Conservation (phyloP, 2,888 invertebrate genomes). For the Leucoma salicis region DNA sequence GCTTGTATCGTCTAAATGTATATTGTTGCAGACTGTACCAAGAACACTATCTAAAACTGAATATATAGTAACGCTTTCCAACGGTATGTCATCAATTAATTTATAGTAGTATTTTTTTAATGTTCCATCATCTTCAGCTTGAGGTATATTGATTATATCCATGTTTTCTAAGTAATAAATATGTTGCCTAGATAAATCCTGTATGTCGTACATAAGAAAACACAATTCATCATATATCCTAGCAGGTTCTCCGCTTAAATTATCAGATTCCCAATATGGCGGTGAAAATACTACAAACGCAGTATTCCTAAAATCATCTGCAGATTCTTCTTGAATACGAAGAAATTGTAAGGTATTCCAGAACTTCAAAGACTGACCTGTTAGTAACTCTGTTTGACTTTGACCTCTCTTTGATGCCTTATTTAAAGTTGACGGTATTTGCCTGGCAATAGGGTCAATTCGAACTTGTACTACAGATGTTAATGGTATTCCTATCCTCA, state of each 20-base stretch:
- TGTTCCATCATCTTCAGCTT: constrained; percentile 31
- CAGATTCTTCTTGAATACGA: constrained; percentile 49
- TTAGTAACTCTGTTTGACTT: constrained; percentile 60
- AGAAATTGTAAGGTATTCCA: constrained; percentile 64
- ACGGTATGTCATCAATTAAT: constrained; percentile 49
- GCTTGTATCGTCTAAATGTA: constrained; percentile 33
- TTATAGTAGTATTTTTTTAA: constrained; percentile 41
- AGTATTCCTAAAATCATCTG: constrained; percentile 61
- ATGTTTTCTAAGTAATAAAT: constrained; percentile 70
- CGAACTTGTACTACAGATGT: constrained; percentile 66
- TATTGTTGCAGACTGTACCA: constrained; percentile 43
- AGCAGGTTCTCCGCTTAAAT: constrained; percentile 53
- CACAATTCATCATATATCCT: constrained; percentile 78
- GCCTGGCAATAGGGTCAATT: constrained; percentile 47
- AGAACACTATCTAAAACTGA: constrained; percentile 62
- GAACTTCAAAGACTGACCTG: constrained; percentile 54
- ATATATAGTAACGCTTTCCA: constrained; percentile 62
- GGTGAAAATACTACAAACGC: constrained; percentile 69
- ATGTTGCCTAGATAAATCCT: constrained; percentile 76
- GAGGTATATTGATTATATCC: constrained; percentile 57
- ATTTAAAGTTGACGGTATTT: constrained; percentile 52
- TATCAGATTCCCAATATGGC: constrained; percentile 57
- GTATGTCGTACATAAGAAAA: constrained; percentile 76
- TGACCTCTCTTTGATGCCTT: constrained; percentile 61
- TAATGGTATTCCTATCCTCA: constrained; percentile 64